Evolutionary conservation across 2,113 vertebrate species (phyloP), one percentile per base, ranked within the genome.

Genomic region (Terrapene triunguis): DNA sequence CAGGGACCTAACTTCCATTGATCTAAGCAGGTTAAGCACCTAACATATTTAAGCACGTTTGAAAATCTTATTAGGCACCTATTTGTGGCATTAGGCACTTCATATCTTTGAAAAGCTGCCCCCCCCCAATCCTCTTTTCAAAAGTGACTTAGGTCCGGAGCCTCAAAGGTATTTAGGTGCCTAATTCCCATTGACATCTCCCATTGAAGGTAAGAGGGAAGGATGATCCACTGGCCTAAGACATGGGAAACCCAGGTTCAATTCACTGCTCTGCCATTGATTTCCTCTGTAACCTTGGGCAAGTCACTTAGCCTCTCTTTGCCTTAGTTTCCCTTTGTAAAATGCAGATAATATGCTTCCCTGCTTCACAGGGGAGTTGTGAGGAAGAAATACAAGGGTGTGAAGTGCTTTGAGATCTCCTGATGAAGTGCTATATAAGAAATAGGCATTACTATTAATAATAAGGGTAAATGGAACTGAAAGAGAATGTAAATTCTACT

Each of bases 331-430:
- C 35, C 17, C 35, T 69, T 69, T n/a, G 65, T 72, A 72, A 38
- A 38, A 38, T 72, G n/a, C 17, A 38, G 35, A 38, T 78, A 47
- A 47, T 24, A 8, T 47, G 44, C 24, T 53, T 65, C 57, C 54
- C 81, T 24, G 0, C 74, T 51, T 29, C 22, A 0, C 47, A 48
- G 17, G 17, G 21, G 9, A 47, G 10, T 0, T 51, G 5, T 54
- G 84, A 32, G 69, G 38, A 88, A 83, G 35, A 13, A 5, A 72
- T 72, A 38, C n/a, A 72, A 72, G 8, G 4, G 8, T 22, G 19
- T 22, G 65, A 22, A 22, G n/a, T 21, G 35, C n/a, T 38, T 42
- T 69, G 84, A 0, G 54, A 17, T 35, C 44, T 38, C 29, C 42
- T 47, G 44, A 32, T 1, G 81, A 82, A 62, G 42, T 14, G 54